Evolutionary conservation across 2,113 vertebrate species (phyloP).

Genomic region (Okapia johnstoni): DNA sequence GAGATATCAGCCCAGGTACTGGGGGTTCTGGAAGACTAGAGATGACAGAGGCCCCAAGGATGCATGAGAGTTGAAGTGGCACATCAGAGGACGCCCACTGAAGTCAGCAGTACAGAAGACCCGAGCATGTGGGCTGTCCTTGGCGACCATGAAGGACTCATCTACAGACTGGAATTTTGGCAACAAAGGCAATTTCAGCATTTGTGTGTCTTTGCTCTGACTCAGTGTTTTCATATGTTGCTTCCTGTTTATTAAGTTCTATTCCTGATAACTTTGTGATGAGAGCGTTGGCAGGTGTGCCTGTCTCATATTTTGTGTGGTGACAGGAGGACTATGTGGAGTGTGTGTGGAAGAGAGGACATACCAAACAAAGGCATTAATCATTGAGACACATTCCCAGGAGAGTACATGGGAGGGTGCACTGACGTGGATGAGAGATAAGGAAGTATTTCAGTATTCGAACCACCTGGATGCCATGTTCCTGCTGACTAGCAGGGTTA

Average conservation of each 20-base stretch:
- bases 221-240: slow-evolving; percentile 49
- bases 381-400: neutral
- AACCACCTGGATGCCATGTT: neutral
- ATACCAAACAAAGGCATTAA: neutral
- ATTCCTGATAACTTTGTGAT: slow-evolving; percentile 9
- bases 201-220: slow-evolving; percentile 46
- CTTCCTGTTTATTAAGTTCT: slow-evolving; percentile 53
- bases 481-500: neutral
- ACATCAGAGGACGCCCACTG: neutral
- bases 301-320: neutral
- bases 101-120: neutral
- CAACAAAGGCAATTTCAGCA: neutral
- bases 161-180: neutral
- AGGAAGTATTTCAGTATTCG: neutral
- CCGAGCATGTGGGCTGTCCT: neutral
- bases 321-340: neutral
- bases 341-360: neutral
- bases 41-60: neutral
- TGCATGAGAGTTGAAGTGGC: neutral
- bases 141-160: neutral
- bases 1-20: neutral
- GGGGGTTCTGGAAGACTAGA: neutral
- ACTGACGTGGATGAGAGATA: neutral
- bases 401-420: neutral
- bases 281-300: neutral